Conservation (phyloP, 2,888 invertebrate genomes). For the Acholoe squamosa region DNA sequence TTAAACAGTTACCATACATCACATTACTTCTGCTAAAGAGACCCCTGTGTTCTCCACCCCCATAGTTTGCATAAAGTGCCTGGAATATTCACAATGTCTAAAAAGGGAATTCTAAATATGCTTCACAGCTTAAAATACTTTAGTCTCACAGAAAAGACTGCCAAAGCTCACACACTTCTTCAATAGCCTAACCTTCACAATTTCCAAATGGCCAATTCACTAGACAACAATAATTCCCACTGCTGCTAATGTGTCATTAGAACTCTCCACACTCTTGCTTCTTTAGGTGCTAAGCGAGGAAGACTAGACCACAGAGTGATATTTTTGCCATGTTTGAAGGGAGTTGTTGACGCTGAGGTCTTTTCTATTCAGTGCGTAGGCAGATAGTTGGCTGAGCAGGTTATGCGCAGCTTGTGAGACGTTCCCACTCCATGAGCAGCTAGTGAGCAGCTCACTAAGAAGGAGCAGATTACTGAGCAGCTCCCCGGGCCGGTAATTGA, state of each 20-base stretch:
- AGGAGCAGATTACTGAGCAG: neutral
- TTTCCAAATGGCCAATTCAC: constrained; percentile 37
- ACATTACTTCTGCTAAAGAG: no score
- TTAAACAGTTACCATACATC: no score
- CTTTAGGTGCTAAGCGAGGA: neutral
- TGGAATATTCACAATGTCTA: no score
- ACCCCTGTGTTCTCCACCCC: no score
- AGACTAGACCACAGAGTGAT: constrained; percentile 14
- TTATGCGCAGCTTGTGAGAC: no score
- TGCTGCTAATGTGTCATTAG: neutral
- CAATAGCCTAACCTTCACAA: neutral
- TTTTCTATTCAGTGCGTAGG: neutral
- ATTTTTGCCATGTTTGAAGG: neutral
- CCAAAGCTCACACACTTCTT: no score
- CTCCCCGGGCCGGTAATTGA: constrained; percentile 12
- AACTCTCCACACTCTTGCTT: neutral
- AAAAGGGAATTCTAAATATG: neutral
- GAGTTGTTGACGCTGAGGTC: neutral
- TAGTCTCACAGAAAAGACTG: no score
- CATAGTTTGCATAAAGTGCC: no score
- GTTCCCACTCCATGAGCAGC: neutral
- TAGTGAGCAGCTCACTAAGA: no score
- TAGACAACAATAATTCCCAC: constrained; percentile 15
- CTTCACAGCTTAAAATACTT: neutral
- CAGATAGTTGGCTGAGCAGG: neutral